phyloP scores from a whole-genome alignment of 2,888 invertebrate species.

The Tetropium fuscum region DNA sequence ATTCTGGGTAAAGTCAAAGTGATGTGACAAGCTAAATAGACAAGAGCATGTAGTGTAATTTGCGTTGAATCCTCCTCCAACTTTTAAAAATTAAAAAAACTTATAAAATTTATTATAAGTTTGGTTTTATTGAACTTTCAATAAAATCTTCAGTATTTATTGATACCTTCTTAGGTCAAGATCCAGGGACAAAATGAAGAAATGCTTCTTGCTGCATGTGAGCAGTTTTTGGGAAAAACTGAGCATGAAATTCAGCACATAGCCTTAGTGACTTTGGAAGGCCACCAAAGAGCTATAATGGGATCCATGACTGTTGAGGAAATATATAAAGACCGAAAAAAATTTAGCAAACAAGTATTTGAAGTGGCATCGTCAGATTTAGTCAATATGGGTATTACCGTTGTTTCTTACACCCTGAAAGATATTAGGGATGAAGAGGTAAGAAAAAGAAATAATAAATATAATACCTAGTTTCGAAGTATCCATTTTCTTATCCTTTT shows the following conservation, averaged over 20 bases:
- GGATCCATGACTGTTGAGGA: conserved; percentile 97
- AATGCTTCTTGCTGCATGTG: conserved; percentile 91
- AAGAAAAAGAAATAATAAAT: conserved; percentile 46
- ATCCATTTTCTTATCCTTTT: conserved; percentile 44
- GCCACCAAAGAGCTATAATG: conserved; percentile 96
- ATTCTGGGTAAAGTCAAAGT: no score
- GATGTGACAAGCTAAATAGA: no score
- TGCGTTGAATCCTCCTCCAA: no score
- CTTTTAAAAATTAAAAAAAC: no score
- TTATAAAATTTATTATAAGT: no score
- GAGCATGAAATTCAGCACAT: conserved; percentile 92
- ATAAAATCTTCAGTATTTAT: no score
- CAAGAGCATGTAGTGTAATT: no score
- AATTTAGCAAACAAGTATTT: conserved; percentile 94
- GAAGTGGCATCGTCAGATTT: conserved; percentile 95
- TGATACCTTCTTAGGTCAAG: conserved; percentile 79
- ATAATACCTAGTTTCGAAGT: conserved; percentile 5
- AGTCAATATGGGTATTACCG: conserved; percentile 96
- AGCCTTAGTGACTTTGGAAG: conserved; percentile 89
- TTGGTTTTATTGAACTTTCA: no score
- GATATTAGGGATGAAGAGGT: conserved; percentile 97
- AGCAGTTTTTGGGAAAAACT: conserved; percentile 91
- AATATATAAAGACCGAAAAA: conserved; percentile 95
- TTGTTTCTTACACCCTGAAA: conserved; percentile 94
- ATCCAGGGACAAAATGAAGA: conserved; percentile 91